A percentile compares a stretch with the other conserved stretches of the same genome.
These are phyloP conservation scores for Dipus sagitta DNA, from an alignment of 2,797 vertebrate genomes.

Conservation along the genomic window DNA sequence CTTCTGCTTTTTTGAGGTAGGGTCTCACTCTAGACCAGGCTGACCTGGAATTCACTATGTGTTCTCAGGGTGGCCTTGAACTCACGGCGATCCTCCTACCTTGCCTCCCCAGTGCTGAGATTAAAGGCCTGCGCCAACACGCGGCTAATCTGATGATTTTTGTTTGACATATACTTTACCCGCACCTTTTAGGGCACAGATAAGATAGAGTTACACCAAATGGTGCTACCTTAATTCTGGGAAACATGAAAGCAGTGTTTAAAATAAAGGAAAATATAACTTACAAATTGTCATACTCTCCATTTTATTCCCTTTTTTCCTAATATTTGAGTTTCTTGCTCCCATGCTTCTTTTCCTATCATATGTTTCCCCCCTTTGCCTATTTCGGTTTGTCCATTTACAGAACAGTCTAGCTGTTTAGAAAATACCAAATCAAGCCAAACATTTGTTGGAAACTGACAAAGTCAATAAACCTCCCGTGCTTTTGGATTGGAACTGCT, in stretches of 20 bases:
- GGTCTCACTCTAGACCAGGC: too few species aligned
- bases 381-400: not conserved
- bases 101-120: too few species aligned
- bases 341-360: not conserved
- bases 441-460: not conserved
- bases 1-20: too few species aligned
- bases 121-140: too few species aligned
- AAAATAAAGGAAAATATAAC: constrained; percentile 4
- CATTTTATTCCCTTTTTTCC: not conserved
- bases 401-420: not conserved
- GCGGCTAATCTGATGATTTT: not conserved
- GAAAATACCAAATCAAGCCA: constrained; percentile 54
- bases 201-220: constrained; percentile 10
- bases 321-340: not conserved
- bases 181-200: not conserved
- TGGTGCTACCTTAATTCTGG: not conserved
- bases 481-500: not conserved
- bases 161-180: not conserved
- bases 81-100: too few species aligned
- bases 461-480: not conserved
- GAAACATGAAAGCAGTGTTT: constrained; percentile 20
- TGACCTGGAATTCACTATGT: too few species aligned
- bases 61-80: too few species aligned
- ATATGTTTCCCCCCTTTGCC: not conserved
- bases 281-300: not conserved